Evolutionary conservation across 2,888 invertebrate genomes (phyloP), one percentile per base, ranked within the genome.

Genomic region (Aphodius sticticus): DNA sequence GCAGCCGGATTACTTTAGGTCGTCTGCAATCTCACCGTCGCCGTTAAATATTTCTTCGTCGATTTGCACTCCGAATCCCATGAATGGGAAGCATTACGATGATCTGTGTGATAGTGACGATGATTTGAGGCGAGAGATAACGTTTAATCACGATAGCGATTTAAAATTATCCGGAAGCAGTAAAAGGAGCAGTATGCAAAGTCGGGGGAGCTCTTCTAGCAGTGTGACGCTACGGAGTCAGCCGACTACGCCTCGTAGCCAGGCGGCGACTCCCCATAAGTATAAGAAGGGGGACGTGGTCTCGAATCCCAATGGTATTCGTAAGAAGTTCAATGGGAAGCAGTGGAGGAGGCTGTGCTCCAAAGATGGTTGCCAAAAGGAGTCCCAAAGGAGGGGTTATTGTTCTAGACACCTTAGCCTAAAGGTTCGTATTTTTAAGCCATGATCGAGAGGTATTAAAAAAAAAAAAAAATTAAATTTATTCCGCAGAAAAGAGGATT

Each of bases 251-350:
- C 97, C 96, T 88, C 93, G 96, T 77, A 89, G 89, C 84, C 96
- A 97, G 92, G 96, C 96, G 88, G 96, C 96, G 84, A 97, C 97
- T 83, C 97, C 97, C 88, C 97, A 97, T 91, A 97, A 97, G 89
- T 97, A 97, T 91, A 97, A 97, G 91, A 99, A 99, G 90, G 99
- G 99, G 83, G 99, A 99, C 89, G 96, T 99, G 79, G 97, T 97
- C 69, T 94, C 95, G 5, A 97, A 97, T 76, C 96, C 97, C 4
- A 97, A 96, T 85, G 99, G 99, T 83, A 98, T 99, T 85, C 92
- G 99, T 14, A 99, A 99, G 91, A 99, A 99, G 91, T 99, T 98
- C 90, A 99, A 99, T 91, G 99, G 99, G 69, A 99, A 99, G 90
- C 99, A 99, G 89, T 99, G 99, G 99, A 93, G 99, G 82, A 92